Base-by-base conservation (phyloP, 2,113 vertebrate species). In the Pelecanoides urinatrix region DNA sequence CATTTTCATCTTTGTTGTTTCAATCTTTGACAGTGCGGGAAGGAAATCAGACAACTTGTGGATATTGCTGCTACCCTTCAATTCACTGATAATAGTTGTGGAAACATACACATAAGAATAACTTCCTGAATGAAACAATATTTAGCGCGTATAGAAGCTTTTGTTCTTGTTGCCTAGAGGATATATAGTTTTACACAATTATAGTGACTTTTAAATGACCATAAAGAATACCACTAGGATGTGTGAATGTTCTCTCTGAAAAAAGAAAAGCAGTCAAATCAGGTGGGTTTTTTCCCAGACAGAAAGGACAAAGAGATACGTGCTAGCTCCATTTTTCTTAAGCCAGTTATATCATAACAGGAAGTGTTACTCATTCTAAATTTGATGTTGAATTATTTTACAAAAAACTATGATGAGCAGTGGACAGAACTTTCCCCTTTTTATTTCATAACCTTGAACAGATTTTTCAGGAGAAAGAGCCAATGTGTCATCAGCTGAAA, bases 51-150 rank as follows among this genome's bases (percentile, higher is more conserved):
- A 97, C 97, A 98, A 98, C 98, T 98, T 98, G 98, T 96, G 90
- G 58, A 97, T 97, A 98, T 98, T 98, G 96, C 98, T 98, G 97
- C 79, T 96, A 92, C 95, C 95, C 96, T 97, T 89, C 90, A 97
- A 53, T 94, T 97, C 94, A 86, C 97, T 97, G 98, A 98, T 98
- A 98, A 98, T 97, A 97, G 98, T 97, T 98, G 98, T 98, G 98
- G 98, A 98, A 98, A 98, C 97, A 98, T 98, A 98, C 97, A 97
- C 96, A 97, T 70, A 98, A 98, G 98, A 98, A 98, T 98, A 98
- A 98, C 98, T 98, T 98, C 98, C 98, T 98, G 98, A 98, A 98
- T 97, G 95, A 97, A 98, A 96, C 96, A 97, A 95, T 96, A 97
- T 97, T 97, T 97, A 97, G 92, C 45, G 2, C 82, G 3, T 96